Evolutionary conservation across 1,140 invertebrate genomes (phyloP), one percentile per base, ranked within the genome.

Genomic region (Caerostris darwini): DNA sequence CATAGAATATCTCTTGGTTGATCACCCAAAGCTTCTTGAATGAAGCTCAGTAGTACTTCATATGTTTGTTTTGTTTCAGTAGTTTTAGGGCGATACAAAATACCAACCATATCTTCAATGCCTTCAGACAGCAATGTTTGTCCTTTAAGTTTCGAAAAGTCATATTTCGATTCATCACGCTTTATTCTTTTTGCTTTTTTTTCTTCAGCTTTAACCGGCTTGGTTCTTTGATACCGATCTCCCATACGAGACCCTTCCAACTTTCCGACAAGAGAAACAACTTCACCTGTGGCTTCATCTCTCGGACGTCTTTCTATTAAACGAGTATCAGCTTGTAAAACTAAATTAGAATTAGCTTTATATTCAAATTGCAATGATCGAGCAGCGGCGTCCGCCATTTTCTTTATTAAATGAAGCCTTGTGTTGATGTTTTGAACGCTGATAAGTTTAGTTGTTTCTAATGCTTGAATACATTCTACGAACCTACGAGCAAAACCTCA

Each of bases 311-410:
- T 97, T 96, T 99, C 99, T 95, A 99, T 99, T 7, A 99, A 97
- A 85, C 99, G 97, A 67, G 99, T 98, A 97, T 99, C 99, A 95
- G 99, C 99, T 99, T 99, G 99, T 95, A 99, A 97, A 91, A 99
- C 99, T 96, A 99, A 98, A 97, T 99, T 99, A 0, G 99, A 99
- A 96, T 99, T 99, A 99, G 99, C 99, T 97, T 99, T 99, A 96
- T 99, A 99, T 96, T 99, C 99, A 97, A 99, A 99, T 96, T 99
- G 99, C 94, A 99, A 97, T 96, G 99, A 98, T 95, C 99, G 97
- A 58, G 99, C 99, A 95, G 99, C 98, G 96, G 99, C 99, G 97
- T 99, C 99, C 96, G 99, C 99, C 99, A 99, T 99, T 90, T 94
- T 94, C 54, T 34, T 34, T 34, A 34, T 50, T 4, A 61, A 88